Percentiles rank a stretch among this genome's conserved stretches.
phyloP scores from a whole-genome alignment of 64 coral and sea anemone genomes.

The Pocillopora damicornis region DNA sequence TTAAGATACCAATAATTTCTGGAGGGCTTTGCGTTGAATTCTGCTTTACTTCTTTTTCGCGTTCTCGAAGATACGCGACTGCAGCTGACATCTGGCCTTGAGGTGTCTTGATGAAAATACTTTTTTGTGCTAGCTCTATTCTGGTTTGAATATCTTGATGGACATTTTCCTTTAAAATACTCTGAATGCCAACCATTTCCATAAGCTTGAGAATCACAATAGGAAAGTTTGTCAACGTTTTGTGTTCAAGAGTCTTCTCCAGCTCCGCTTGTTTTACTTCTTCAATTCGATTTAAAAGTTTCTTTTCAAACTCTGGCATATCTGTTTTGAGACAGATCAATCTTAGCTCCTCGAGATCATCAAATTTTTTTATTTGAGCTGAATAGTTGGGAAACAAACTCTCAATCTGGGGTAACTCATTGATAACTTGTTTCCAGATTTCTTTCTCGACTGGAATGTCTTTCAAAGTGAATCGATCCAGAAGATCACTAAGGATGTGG shows the following conservation, averaged over 20 bases:
- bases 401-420: not conserved
- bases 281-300: not conserved
- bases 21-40: not conserved
- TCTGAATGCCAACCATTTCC: not conserved
- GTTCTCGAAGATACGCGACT: not conserved
- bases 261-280: not conserved
- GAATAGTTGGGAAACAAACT: not conserved
- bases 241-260: conserved; percentile 1
- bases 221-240: not conserved
- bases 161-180: not conserved
- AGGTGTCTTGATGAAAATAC: conserved; percentile 2
- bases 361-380: not conserved
- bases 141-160: not conserved
- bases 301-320: conserved; percentile 2
- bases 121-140: not conserved
- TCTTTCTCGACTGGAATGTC: conserved; percentile 7
- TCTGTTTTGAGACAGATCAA: conserved; percentile 1
- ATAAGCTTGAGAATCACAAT: not conserved
- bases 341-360: not conserved
- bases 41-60: not conserved
- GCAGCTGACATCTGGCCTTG: not conserved
- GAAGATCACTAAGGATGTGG: not conserved
- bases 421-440: not conserved
- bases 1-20: not conserved
- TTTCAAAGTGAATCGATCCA: not conserved